Evolutionary conservation across 2,888 invertebrate genomes (phyloP), one percentile per base, ranked within the genome.

Genomic region (Blomia tropicalis): DNA sequence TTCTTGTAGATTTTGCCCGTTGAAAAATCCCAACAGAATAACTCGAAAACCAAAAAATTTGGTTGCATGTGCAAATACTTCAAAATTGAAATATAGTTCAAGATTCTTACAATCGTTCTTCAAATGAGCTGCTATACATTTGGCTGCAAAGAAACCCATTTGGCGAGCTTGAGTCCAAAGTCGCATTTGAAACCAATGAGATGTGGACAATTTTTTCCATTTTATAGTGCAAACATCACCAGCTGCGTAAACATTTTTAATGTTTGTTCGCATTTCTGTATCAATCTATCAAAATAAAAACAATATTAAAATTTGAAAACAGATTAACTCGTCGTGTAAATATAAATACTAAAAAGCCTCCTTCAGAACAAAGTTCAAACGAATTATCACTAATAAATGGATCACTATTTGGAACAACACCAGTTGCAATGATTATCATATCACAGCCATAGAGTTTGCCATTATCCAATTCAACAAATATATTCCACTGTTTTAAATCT

Each of bases 81-180:
- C 98, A 77, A 99, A 98, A 73, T 90, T 90, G 73, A 96, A 92
- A 74, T 96, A 96, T 75, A 75, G 67, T 0, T 67, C 65, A 19
- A 73, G 53, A 14, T 69, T 63, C n/a, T n/a, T n/a, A n/a, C n/a
- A n/a, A 23, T 63, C 63, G 19, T 67, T 65, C 23, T 59, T 58
- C 7, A 67, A 27, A 58, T 67, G 64, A 22, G 80, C 81, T 1
- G 69, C 62, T 87, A 99, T 95, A 63, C 85, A 82, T 73, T 86
- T 85, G 0, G 90, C 95, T 27, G 88, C 91, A 78, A 89, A 92
- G 61, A 81, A 80, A 11, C 95, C 98, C 93, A 95, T 95, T 75
- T 95, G 93, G 61, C 92, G 78, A 0, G 96, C 98, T 76, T 99
- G 98, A 0, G 92, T 90, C 98, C 98, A 98, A 36, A 98, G 75